Conservation (phyloP, 2,888 invertebrate genomes). For the Eupithecia exiguata region DNA sequence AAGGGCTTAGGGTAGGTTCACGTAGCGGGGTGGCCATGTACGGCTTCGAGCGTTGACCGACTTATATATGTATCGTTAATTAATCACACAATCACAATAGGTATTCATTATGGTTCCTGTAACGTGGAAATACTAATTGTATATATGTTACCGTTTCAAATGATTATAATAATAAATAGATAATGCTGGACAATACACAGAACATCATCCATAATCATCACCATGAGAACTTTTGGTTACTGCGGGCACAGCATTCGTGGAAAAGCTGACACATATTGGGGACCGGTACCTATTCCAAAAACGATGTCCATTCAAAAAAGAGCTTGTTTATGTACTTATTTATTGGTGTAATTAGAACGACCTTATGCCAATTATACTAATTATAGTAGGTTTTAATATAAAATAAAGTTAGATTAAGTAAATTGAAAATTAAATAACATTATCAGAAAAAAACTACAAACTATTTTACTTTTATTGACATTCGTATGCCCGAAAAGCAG, state of each 20-base stretch:
- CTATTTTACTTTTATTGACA: too few relatives aligned
- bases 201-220: too few relatives aligned
- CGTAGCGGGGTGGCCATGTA: constrained; percentile 37
- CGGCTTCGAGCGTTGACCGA: constrained; percentile 44
- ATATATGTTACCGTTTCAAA: not conserved
- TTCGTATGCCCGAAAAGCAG: too few relatives aligned
- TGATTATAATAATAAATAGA: not conserved
- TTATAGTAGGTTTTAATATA: too few relatives aligned
- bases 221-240: constrained; percentile 56
- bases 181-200: too few relatives aligned
- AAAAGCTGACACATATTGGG: constrained; percentile 13
- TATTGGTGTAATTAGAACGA: too few relatives aligned
- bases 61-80: constrained; percentile 33
- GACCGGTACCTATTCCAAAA: not conserved
- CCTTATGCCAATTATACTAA: too few relatives aligned
- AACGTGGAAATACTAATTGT: not conserved
- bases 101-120: not conserved
- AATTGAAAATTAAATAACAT: too few relatives aligned
- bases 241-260: constrained; percentile 3
- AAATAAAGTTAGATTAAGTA: too few relatives aligned
- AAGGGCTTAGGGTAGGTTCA: constrained; percentile 32
- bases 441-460: too few relatives aligned
- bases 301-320: not conserved
- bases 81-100: constrained; percentile 19
- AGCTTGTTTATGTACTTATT: too few relatives aligned